Base-by-base conservation (phyloP, 2,113 vertebrate genomes). In the Malaclemys terrapin region DNA sequence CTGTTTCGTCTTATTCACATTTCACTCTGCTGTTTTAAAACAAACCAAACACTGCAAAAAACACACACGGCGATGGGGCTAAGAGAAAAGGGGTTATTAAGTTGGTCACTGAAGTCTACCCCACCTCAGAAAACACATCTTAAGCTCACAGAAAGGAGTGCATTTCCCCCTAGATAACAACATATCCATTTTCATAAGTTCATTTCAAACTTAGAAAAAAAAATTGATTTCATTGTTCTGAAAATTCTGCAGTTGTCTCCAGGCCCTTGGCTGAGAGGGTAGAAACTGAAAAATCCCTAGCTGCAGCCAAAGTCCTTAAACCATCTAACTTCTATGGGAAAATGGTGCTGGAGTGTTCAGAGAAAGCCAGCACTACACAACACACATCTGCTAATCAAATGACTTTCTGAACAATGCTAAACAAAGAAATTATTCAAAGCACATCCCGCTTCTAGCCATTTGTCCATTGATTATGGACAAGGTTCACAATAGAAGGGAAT, bases 171-270 rank as follows among this genome's bases (percentile, higher is more conserved):
- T 31, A 78, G 90, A 84, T 86, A 96, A 87, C 31, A 89, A 56
- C 7, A 93, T 82, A 97, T 96, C 87, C 91, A 96, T 96, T 97
- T 96, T 97, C 93, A 96, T 96, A 91, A 96, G 89, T 65, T 91
- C 86, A 69, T 76, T 91, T 94, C 35, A 59, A 94, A 89, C 65
- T 87, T 85, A 2, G 72, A 47, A 3, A 3, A 95, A 93, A 93
- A 81, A 95, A 86, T 79, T 50, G 56, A 82, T 80, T 95, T 81
- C 47, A 54, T 20, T 62, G 50, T 42, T 31, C 1, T 82, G 78
- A 89, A 94, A 75, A 4, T 72, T 72, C n/a, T 3, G 1, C 22
- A 38, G 86, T 52, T 84, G 22, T 57, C 82, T 91, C 81, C 83
- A 82, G 87, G 17, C 25, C 57, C 24, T 17, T 80, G 10, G 52